Evolutionary conservation across 2,888 invertebrate genomes (phyloP), one percentile per base, ranked within the genome.

Genomic region (Rhodophaea formosa): DNA sequence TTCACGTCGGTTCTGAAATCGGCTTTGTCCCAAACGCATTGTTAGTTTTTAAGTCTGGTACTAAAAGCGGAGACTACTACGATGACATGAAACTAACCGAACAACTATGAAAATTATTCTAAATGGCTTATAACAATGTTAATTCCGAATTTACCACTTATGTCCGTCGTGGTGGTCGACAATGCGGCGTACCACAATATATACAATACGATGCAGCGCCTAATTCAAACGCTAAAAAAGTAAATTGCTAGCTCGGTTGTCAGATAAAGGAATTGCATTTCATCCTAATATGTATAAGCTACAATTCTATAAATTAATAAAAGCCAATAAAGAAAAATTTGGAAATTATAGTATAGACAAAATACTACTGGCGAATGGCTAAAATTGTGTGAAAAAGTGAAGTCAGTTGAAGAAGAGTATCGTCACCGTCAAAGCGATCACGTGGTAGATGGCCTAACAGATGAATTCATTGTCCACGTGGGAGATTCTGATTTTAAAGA

Each of bases 161-260:
- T 59, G 35, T 66, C 71, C 43, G 64, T 66, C 8, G 52, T 71
- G 15, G 64, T 69, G 8, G 35, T 69, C 3, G 65, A 67, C 23
- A 68, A 72, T 57, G 68, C 69, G 5, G 43, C 70, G 1, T 73
- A 71, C 56, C 70, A 73, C 46, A 72, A n/a, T n/a, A 70, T 55
- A 67, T 61, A 52, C 49, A 62, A 35, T 44, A 29, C 1, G 62
- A 68, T 45, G 2, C 7, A 8, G 55, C 59, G 30, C 67, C 68
- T 7, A 65, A 56, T 0, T 57, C 62, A 1, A 63, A 59, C 56
- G 16, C 51, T 52, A 17, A 56, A 67, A 68, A 61, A 47, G 59
- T 16, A 62, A 63, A 5, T 65, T 68, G 63, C 61, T 65, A 35
- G 12, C 53, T 3, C 68, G 66, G 62, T 55, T 67, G 12, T 15